phyloP scores from a whole-genome alignment of 2,113 vertebrate species.

The Pelecanus crispus region DNA sequence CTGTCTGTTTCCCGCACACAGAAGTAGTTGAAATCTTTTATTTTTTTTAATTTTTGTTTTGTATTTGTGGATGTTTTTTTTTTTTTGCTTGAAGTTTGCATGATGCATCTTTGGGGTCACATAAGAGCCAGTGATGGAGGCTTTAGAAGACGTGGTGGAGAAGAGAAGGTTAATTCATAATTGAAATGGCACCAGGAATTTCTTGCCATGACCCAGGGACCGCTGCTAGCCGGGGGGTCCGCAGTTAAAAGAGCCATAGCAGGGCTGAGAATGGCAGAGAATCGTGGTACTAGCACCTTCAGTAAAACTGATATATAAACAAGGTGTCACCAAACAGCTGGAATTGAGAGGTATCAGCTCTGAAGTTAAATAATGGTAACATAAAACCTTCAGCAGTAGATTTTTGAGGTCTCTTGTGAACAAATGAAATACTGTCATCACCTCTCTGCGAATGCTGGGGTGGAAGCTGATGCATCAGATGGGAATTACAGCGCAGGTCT shows the following conservation, averaged over 20 bases:
- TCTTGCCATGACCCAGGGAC: neutral
- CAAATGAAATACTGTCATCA: conserved; percentile 3
- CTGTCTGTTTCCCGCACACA: neutral
- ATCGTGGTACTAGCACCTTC: neutral
- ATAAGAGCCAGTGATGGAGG: neutral
- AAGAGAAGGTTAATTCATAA: neutral
- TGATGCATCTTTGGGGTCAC: neutral
- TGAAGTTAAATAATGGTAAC: neutral
- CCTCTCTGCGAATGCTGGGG: neutral
- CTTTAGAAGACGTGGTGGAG: neutral
- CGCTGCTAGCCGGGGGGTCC: neutral
- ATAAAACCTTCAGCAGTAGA: neutral
- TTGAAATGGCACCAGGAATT: neutral
- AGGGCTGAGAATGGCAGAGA: neutral
- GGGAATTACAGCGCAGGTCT: neutral
- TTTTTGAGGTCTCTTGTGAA: neutral
- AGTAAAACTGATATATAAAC: neutral
- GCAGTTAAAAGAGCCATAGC: neutral
- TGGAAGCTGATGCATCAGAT: neutral
- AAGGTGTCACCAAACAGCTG: conserved; percentile 18
- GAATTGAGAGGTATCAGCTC: neutral
- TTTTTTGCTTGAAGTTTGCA: neutral
- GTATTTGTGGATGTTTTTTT: neutral
- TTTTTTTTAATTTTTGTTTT: neutral
- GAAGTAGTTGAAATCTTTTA: neutral